Conservation (phyloP, 2,797 vertebrate genomes). For the Malacoraja senta region DNA sequence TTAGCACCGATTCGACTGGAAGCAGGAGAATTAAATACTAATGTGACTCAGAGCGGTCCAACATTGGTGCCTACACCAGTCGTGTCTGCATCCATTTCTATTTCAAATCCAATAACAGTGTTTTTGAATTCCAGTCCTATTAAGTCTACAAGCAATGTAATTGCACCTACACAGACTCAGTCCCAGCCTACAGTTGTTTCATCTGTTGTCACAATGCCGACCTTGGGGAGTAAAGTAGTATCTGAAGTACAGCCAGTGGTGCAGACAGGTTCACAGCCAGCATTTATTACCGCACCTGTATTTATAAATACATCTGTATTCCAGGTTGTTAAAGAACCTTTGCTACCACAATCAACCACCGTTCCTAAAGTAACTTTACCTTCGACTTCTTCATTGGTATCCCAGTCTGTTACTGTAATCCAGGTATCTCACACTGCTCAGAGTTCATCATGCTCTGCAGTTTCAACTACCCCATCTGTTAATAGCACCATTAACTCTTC, state of each 20-base stretch:
- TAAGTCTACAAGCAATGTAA: constrained; percentile 71
- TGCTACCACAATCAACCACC: constrained; percentile 56
- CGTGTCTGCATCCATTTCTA: constrained; percentile 69
- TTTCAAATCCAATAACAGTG: constrained; percentile 83
- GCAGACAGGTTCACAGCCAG: constrained; percentile 60
- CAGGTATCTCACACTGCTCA: constrained; percentile 84
- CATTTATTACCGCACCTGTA: constrained; percentile 78
- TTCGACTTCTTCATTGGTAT: constrained; percentile 72
- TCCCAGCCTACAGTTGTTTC: constrained; percentile 73
- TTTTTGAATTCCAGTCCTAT: constrained; percentile 91
- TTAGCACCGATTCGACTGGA: constrained; percentile 55
- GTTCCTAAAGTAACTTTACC: constrained; percentile 70
- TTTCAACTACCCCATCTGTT: constrained; percentile 52
- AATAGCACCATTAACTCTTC: constrained; percentile 56
- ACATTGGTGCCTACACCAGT: constrained; percentile 75
- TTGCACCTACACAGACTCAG: constrained; percentile 63
- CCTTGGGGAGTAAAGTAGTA: constrained; percentile 68
- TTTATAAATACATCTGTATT: constrained; percentile 86
- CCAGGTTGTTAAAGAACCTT: constrained; percentile 71
- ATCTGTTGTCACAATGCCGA: constrained; percentile 80
- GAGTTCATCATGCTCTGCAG: constrained; percentile 62
- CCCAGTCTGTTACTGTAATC: constrained; percentile 80
- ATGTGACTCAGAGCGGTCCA: constrained; percentile 58
- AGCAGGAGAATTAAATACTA: constrained; percentile 54
- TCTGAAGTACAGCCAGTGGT: constrained; percentile 66